Conservation (phyloP, 2,888 invertebrate genomes). For the Brachynemurus nebulosus region DNA sequence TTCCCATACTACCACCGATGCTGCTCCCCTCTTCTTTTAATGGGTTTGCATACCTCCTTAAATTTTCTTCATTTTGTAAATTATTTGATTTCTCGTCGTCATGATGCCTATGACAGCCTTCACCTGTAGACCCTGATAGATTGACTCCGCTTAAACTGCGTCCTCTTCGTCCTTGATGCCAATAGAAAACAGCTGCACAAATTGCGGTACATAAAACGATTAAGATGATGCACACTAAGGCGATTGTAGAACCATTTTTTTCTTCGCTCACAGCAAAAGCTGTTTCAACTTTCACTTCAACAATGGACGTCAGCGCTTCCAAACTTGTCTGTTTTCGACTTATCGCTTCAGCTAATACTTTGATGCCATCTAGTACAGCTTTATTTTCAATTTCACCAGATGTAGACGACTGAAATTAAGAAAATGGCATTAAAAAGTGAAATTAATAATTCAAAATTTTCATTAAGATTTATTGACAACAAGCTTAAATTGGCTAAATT, state of each 20-base stretch:
- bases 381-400: slow-evolving; percentile 30
- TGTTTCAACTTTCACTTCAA: slow-evolving; percentile 66
- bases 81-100: slow-evolving; percentile 86
- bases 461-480: too few species aligned
- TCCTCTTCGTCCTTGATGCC: slow-evolving; percentile 39
- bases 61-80: slow-evolving; percentile 79
- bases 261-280: slow-evolving; percentile 43
- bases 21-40: slow-evolving; percentile 47
- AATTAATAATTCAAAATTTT: too few species aligned
- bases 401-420: slow-evolving; percentile 35
- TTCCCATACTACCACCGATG: slow-evolving; percentile 37
- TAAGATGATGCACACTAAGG: slow-evolving; percentile 32
- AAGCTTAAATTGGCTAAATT: too few species aligned
- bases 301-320: slow-evolving; percentile 52
- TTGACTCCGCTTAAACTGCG: slow-evolving; percentile 37
- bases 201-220: slow-evolving; percentile 29
- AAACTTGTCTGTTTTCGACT: slow-evolving; percentile 45
- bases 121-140: slow-evolving; percentile 37
- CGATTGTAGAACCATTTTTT: slow-evolving; percentile 27
- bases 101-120: slow-evolving; percentile 48
- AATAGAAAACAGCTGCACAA: slow-evolving; percentile 36
- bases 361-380: slow-evolving; percentile 39
- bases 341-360: slow-evolving; percentile 46
- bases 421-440: too few species aligned
- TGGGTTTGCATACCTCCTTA: slow-evolving; percentile 70